Evolutionary conservation across 2,797 vertebrate genomes (phyloP).

Genomic region (Semotilus atromaculatus): DNA sequence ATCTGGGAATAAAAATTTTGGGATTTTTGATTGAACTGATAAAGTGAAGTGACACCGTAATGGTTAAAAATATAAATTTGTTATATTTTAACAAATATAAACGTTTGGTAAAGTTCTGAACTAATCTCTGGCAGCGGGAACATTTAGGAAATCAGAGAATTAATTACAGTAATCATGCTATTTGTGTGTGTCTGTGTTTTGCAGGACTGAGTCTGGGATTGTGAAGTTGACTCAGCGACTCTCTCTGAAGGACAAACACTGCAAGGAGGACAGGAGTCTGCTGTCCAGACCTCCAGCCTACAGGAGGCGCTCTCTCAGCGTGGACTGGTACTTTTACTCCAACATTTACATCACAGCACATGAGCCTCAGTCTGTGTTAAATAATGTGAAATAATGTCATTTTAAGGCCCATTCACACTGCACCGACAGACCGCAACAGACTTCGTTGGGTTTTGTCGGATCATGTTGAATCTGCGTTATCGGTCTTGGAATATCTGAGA

Average conservation of each 20-base stretch:
- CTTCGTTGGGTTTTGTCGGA: not conserved
- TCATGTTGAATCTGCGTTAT: not conserved
- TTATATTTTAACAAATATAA: no score
- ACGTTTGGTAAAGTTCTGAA: not conserved
- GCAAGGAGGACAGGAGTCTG: constrained; percentile 81
- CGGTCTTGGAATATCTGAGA: not conserved
- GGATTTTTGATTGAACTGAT: not conserved
- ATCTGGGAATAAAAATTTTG: not conserved
- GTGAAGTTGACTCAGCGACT: constrained; percentile 88
- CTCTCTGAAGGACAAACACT: constrained; percentile 86
- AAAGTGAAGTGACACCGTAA: not conserved
- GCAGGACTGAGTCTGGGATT: constrained; percentile 85
- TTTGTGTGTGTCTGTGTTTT: constrained; percentile 65
- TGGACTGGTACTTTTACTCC: constrained; percentile 83
- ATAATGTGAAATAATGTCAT: not conserved
- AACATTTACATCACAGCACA: not conserved
- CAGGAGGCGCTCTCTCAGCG: constrained; percentile 87
- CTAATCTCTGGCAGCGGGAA: not conserved
- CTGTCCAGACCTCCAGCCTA: constrained; percentile 77
- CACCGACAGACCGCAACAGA: not conserved
- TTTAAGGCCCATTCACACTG: not conserved
- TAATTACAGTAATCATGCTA: constrained; percentile 15
- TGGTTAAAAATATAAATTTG: no score
- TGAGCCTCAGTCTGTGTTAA: not conserved
- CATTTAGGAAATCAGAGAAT: not conserved